Evolutionary conservation across 1,140 invertebrate genomes (phyloP), one percentile per base, ranked within the genome.

Genomic region (Polypedilum vanderplanki): DNA sequence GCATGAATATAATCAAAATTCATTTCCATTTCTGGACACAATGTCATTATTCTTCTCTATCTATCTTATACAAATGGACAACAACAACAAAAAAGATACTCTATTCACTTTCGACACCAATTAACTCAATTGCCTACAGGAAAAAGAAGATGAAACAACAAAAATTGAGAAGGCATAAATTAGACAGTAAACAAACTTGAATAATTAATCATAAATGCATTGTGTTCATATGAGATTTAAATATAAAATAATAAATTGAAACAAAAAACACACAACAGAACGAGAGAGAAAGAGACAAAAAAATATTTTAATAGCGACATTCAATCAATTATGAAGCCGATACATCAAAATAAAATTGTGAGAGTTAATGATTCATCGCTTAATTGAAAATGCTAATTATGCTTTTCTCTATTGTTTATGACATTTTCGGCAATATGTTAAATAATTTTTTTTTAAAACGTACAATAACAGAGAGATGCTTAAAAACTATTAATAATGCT

Each of bases 381-480:
- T 70, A 22, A 70, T 70, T 70, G 65, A 70, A 70, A 70, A 70
- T 70, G 65, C 65, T 70, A 70, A 70, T 70, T 70, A 70, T 57
- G 46, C 46, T 57, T 57, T 15, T 57, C 4, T 15, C 46, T 12
- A 57, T 57, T 57, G 46, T 57, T 57, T 57, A 57, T 57, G 46
- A 57, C 12, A 57, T 57, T 57, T 57, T 57, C 10, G 46, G 46
- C n/a, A 15, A 46, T 12, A 46, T 46, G 41, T 46, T 46, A 46
- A 46, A 46, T 3, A 46, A n/a, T n/a, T n/a, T n/a, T n/a, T 33
- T 3, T 33, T n/a, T 57, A 57, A 57, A n/a, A 12, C 46, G 24
- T 33, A 33, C 46, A n/a, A 57, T n/a, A 46, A 57, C 46, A n/a
- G 46, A n/a, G n/a, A 57, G n/a, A 57, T 57, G 46, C 46, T 57